Percentiles rank a stretch among this genome's conserved stretches.
phyloP scores from a whole-genome alignment of 2,797 vertebrate genomes.

The Aselliscus stoliczkanus region DNA sequence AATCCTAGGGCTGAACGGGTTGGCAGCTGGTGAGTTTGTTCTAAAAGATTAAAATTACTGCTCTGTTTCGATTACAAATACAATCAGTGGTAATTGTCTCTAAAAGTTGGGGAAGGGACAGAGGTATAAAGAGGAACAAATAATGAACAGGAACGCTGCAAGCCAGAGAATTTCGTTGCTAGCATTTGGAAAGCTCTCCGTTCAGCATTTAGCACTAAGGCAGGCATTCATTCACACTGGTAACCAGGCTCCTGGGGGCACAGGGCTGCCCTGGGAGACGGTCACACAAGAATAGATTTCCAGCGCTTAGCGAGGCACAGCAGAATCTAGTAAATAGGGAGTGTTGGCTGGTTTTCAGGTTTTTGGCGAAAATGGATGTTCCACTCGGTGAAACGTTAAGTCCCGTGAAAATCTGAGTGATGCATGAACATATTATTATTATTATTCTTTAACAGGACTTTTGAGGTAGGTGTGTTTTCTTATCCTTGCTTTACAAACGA shows the following conservation, averaged over 20 bases:
- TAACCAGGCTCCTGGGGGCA: background rate
- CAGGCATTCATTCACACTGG: background rate
- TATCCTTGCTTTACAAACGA: background rate
- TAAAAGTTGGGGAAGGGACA: background rate
- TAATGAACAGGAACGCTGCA: background rate
- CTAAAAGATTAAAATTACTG: background rate
- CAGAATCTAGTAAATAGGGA: too few relatives aligned
- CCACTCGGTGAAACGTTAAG: background rate
- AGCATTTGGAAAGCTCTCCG: background rate
- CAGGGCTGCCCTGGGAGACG: too few relatives aligned
- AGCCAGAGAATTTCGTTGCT: background rate
- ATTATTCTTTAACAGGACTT: background rate
- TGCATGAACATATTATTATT: background rate
- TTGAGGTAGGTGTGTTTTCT: background rate
- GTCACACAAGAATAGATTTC: fast-evolving
- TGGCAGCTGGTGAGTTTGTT: background rate
- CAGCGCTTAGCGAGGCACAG: background rate
- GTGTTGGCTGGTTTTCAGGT: background rate
- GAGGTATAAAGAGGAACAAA: background rate
- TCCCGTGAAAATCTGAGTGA: background rate
- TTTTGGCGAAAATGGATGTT: background rate
- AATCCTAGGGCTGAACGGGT: background rate
- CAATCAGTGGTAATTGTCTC: background rate
- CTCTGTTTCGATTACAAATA: background rate
- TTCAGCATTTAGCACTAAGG: background rate